Percentiles rank a stretch among this genome's conserved stretches.
These are phyloP conservation scores for Druceiella hillmani DNA, from an alignment of 2,888 invertebrate species.

Conservation along the genomic window DNA sequence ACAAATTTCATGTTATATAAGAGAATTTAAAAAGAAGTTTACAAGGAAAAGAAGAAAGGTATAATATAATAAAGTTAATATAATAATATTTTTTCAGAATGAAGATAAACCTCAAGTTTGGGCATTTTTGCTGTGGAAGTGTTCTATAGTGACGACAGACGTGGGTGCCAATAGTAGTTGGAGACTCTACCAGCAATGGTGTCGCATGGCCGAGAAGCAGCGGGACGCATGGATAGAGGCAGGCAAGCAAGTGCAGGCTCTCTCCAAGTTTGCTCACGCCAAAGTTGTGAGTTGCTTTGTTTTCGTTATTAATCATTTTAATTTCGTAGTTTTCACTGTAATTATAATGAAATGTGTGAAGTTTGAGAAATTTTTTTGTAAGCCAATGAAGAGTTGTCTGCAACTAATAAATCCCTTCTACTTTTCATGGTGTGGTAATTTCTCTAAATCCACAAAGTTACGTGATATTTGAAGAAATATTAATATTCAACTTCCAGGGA, in stretches of 20 bases:
- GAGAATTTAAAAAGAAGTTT: too few species aligned
- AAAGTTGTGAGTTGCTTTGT: constrained; percentile 53
- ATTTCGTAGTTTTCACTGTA: too few species aligned
- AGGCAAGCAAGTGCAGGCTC: constrained; percentile 68
- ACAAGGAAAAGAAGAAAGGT: not conserved
- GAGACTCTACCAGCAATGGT: constrained; percentile 81
- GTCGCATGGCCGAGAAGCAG: constrained; percentile 67
- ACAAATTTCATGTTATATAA: too few species aligned
- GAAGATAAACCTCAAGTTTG: constrained; percentile 80
- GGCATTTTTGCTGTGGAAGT: constrained; percentile 80
- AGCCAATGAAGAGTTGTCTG: too few species aligned
- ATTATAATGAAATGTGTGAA: too few species aligned
- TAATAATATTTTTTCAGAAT: constrained; percentile 40
- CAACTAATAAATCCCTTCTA: too few species aligned
- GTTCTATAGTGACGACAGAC: constrained; percentile 42
- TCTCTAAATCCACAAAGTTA: too few species aligned
- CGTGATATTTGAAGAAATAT: too few species aligned
- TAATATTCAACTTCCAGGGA: too few species aligned
- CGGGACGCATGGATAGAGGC: constrained; percentile 77
- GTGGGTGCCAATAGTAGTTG: constrained; percentile 60
- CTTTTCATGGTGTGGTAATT: too few species aligned
- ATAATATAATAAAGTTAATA: not conserved
- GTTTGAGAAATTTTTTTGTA: too few species aligned
- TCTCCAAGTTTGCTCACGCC: constrained; percentile 61
- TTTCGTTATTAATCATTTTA: too few species aligned